Conservation (phyloP, 2,797 vertebrate genomes). For the Oreochromis grahami region DNA sequence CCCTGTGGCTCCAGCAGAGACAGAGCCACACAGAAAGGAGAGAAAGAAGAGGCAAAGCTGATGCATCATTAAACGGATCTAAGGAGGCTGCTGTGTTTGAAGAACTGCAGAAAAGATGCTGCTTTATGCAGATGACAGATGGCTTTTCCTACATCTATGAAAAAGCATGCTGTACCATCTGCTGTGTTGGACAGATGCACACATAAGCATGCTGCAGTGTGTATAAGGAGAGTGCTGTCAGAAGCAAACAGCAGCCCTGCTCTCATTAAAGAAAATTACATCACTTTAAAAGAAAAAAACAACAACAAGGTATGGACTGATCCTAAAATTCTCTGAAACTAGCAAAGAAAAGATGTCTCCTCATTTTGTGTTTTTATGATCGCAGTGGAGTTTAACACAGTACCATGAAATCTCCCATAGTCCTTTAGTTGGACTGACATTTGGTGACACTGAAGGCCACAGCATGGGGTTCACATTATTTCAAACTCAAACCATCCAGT, state of each 20-base stretch:
- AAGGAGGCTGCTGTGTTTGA: constrained; percentile 16
- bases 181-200: neutral
- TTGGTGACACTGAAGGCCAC: neutral
- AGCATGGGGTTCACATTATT: neutral
- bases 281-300: neutral
- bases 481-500: neutral
- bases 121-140: constrained; percentile 54
- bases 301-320: neutral
- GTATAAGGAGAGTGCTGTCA: neutral
- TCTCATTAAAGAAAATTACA: neutral
- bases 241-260: neutral
- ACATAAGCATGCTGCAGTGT: neutral
- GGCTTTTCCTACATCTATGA: constrained; percentile 21
- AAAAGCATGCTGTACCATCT: constrained; percentile 21
- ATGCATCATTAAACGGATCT: constrained; percentile 51
- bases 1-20: neutral
- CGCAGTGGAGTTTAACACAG: neutral
- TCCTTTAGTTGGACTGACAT: neutral
- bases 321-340: neutral
- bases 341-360: neutral
- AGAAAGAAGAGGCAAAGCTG: constrained; percentile 43
- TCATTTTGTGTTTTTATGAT: neutral
- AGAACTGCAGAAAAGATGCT: constrained; percentile 33
- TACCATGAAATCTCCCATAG: neutral
- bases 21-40: neutral